Evolutionary conservation across 2,888 invertebrate genomes (phyloP), one percentile per base, ranked within the genome.

Genomic region (Diplolepis rosae): DNA sequence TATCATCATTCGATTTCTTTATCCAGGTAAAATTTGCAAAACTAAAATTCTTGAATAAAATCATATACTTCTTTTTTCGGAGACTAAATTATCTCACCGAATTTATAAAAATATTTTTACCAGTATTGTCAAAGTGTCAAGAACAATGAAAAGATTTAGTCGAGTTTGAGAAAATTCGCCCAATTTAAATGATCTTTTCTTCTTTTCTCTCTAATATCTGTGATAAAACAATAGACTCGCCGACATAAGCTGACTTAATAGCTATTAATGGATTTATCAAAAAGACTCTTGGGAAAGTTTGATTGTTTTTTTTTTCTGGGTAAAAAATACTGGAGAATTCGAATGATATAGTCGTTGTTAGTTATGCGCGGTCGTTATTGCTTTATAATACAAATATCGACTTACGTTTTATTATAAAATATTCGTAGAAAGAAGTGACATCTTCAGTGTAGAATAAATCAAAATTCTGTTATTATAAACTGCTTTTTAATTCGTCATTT

Each of bases 281-380:
- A 83, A 82, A 78, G 76, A 65, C 80, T 72, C 28, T 84, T 84
- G 84, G 86, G 85, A 84, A 82, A 80, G 80, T 86, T 86, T 86
- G 86, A 86, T 86, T 86, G 84, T 84, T 83, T 83, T 75, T 66
- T 65, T 72, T 71, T 66, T 74, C 78, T 75, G 78, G 80, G 76
- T 83, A 84, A 83, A 83, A 84, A 84, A 83, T 79, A 78, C 80
- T 82, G 79, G 75, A 82, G 73, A 80, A 82, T 80, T 76, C 74
- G 79, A 80, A 82, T 81, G 77, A 72, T 78, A 79, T 79, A 78
- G 77, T 86, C 84, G 84, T 86, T 86, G 85, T 84, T 80, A 80
- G 78, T 85, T 85, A 82, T 85, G 84, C 83, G 82, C 82, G 83
- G 83, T 83, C 82, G 80, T 81, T 85, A 84, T 61, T 61, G 61